Conservation (phyloP, 2,797 vertebrate genomes). For the Crypturellus tataupa region DNA sequence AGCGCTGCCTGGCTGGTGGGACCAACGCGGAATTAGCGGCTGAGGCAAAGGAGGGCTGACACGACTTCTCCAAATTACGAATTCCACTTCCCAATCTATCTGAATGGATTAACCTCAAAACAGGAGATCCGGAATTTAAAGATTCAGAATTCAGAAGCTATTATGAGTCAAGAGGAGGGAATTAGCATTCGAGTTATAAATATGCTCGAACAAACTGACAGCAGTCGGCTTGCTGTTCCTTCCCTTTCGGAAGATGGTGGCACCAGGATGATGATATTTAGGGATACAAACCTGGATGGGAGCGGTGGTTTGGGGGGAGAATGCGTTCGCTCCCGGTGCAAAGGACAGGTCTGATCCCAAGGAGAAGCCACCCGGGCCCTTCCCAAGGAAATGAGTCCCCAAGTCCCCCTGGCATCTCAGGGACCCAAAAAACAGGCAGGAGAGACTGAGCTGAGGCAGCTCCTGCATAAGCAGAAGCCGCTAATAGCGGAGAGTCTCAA, state of each 20-base stretch:
- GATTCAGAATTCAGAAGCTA: constrained; percentile 77
- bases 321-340: constrained; percentile 31
- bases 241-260: constrained; percentile 71
- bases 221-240: constrained; percentile 69
- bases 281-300: constrained; percentile 70
- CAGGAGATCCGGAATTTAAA: constrained; percentile 68
- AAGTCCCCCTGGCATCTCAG: no score
- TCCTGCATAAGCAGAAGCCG: constrained; percentile 64
- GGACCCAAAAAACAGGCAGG: background rate
- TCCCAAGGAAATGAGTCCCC: background rate
- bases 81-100: constrained; percentile 66
- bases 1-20: background rate
- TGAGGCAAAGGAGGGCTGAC: constrained; percentile 63
- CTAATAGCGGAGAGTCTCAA: constrained; percentile 67
- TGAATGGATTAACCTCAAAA: constrained; percentile 75
- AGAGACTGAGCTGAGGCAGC: background rate
- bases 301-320: constrained; percentile 54
- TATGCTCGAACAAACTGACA: constrained; percentile 71
- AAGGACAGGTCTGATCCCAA: constrained; percentile 55
- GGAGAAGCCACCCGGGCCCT: constrained; percentile 35
- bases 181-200: constrained; percentile 78
- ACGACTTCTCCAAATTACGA: constrained; percentile 66
- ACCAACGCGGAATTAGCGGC: constrained; percentile 37
- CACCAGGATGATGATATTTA: constrained; percentile 55
- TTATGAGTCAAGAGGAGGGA: constrained; percentile 80